Base-by-base conservation (phyloP, 2,888 invertebrate genomes). In the Strigamia transsilvanica region DNA sequence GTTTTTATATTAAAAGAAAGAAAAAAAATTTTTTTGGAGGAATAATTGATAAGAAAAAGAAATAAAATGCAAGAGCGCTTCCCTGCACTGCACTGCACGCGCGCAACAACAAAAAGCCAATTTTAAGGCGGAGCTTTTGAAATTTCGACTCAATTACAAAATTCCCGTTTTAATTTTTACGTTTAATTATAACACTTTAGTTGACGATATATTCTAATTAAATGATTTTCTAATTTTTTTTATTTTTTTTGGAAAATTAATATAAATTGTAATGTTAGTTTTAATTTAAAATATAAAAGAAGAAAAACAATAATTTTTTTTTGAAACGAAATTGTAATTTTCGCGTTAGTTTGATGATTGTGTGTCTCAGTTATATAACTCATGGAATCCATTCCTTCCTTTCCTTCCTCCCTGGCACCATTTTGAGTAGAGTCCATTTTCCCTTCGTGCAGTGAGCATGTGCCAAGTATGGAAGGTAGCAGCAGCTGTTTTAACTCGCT, bases 381-480 rank as follows among this genome's bases (percentile, higher is more conserved):
- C 61, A 21, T 66, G 9, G 61, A 66, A 66, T 23, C 61, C 51
- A 38, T 51, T 51, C 23, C 27, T 51, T 51, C 23, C 27, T 27
- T 27, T 27, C 27, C 61, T 66, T 66, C 61, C 61, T 66, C 61
- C 61, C 61, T 21, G 61, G 21, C 61, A 66, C 21, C 61, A 66
- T 66, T 66, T 66, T 66, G 61, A 66, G 61, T 66, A 12, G 61
- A 66, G 61, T 66, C 61, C 61, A 66, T 66, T 66, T 21, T 23
- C 61, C 51, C 18, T 66, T 1, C 61, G 61, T 21, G 61, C 61
- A 66, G 18, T 66, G 61, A 66, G 61, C 61, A 21, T 21, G 21
- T 66, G 61, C 61, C 18, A 23, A 12, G 61, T 7, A 66, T 18
- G 23, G 61, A 66, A 66, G 61, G 61, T 66, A 66, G 61, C 61